Evolutionary conservation across 2,113 vertebrate genomes (phyloP).

Genomic region (Neopipo cinnamomea): DNA sequence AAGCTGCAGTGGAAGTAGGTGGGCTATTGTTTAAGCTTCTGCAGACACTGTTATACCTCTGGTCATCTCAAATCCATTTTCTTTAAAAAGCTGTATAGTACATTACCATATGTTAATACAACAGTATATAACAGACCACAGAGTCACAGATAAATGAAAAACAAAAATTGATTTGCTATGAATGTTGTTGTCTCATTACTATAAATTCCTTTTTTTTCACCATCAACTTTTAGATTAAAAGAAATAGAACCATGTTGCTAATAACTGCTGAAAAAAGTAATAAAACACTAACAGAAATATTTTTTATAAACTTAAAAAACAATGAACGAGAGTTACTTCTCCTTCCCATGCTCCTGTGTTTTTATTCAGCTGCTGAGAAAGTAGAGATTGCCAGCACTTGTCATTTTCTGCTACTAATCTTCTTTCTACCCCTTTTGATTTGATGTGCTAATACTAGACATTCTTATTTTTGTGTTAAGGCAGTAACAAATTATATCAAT

Average conservation of each 20-base stretch:
- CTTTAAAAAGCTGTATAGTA: background rate
- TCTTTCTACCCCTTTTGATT: background rate
- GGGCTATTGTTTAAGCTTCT: background rate
- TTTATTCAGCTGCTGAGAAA: background rate
- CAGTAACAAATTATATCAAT: background rate
- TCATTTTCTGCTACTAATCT: background rate
- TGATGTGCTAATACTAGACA: background rate
- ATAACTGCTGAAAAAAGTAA: background rate
- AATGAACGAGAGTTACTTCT: background rate
- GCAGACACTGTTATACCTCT: background rate
- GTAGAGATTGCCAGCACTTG: background rate
- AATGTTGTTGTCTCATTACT: background rate
- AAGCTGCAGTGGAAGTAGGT: background rate
- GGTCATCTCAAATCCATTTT: background rate
- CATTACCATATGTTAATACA: background rate
- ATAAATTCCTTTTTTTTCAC: background rate
- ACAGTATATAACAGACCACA: background rate
- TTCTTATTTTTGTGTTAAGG: background rate
- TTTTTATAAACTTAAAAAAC: background rate
- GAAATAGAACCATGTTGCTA: fast-evolving
- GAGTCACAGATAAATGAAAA: background rate
- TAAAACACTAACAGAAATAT: background rate
- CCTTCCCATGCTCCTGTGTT: background rate
- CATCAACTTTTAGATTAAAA: background rate
- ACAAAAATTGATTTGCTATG: background rate